Evolutionary conservation across 2,113 vertebrate genomes (phyloP).

Genomic region (Astur gentilis): DNA sequence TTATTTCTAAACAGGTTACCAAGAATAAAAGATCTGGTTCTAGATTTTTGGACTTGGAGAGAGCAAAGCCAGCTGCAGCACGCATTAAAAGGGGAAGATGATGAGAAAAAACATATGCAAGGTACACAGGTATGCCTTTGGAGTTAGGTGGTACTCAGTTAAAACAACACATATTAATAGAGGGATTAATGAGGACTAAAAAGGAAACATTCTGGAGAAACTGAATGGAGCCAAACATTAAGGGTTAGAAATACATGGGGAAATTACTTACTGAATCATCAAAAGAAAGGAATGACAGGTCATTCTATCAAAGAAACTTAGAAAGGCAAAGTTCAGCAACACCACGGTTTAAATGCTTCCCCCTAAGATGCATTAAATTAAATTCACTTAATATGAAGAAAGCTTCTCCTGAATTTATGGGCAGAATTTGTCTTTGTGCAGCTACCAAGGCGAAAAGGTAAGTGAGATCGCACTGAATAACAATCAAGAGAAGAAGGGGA

Average conservation of each 20-base stretch:
- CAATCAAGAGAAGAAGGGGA: background rate
- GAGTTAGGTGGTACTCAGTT: background rate
- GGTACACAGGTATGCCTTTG: background rate
- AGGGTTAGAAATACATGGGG: background rate
- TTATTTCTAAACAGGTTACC: background rate
- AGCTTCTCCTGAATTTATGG: background rate
- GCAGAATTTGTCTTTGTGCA: constrained; percentile 40
- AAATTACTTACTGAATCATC: background rate
- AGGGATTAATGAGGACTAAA: background rate
- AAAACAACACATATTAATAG: background rate
- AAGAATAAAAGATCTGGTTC: background rate
- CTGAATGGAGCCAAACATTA: background rate
- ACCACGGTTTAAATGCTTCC: background rate
- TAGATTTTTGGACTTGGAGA: background rate
- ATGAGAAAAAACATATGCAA: background rate
- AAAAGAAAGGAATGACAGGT: background rate
- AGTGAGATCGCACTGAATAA: background rate
- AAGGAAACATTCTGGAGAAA: background rate
- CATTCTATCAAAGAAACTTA: background rate
- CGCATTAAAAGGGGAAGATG: background rate
- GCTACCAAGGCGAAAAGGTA: background rate
- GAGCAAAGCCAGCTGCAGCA: background rate
- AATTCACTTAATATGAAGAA: background rate
- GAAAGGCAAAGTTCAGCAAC: background rate
- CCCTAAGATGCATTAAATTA: background rate